Conservation (phyloP, 2,888 invertebrate genomes). For the Hypomecis punctinalis region DNA sequence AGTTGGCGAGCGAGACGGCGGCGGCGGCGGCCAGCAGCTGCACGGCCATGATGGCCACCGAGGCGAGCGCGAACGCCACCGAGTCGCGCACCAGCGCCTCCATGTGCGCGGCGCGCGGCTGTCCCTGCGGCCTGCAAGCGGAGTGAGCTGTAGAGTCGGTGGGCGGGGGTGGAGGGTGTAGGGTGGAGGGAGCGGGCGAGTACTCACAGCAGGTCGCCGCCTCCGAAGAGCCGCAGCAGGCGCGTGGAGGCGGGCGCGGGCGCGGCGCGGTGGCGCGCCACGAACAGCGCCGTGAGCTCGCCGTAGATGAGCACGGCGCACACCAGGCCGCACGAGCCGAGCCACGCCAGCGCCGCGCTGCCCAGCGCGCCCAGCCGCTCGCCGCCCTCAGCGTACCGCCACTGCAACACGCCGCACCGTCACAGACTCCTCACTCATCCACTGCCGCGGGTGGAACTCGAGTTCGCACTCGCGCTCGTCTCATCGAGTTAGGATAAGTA, state of each 20-base stretch:
- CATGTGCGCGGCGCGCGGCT: slow-evolving; percentile 72
- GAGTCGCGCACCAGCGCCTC: slow-evolving; percentile 83
- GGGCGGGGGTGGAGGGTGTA: not conserved
- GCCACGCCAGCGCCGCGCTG: slow-evolving; percentile 57
- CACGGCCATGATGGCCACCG: slow-evolving; percentile 74
- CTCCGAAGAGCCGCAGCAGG: slow-evolving; percentile 79
- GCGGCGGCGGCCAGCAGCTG: slow-evolving; percentile 80
- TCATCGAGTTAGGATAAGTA: not conserved
- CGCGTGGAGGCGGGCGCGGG: slow-evolving; percentile 66
- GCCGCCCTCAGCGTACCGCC: slow-evolving; percentile 70
- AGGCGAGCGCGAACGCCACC: slow-evolving; percentile 79
- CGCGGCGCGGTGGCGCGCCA: slow-evolving; percentile 75
- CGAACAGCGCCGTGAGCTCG: slow-evolving; percentile 85
- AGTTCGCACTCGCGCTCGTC: too few species aligned
- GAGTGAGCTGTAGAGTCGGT: not conserved
- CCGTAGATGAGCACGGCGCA: slow-evolving; percentile 86
- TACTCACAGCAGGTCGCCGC: slow-evolving; percentile 82
- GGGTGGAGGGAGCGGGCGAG: not conserved
- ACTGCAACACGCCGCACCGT: slow-evolving; percentile 56
- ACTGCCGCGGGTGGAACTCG: too few species aligned
- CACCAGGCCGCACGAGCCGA: slow-evolving; percentile 72
- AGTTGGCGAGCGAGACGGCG: slow-evolving; percentile 83
- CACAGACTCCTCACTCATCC: too few species aligned
- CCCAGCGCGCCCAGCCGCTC: slow-evolving; percentile 59
- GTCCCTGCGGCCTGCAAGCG: slow-evolving; percentile 65